Evolutionary conservation across 2,888 invertebrate genomes (phyloP), one percentile per base, ranked within the genome.

Genomic region (Dyspetes luteomarginatus): DNA sequence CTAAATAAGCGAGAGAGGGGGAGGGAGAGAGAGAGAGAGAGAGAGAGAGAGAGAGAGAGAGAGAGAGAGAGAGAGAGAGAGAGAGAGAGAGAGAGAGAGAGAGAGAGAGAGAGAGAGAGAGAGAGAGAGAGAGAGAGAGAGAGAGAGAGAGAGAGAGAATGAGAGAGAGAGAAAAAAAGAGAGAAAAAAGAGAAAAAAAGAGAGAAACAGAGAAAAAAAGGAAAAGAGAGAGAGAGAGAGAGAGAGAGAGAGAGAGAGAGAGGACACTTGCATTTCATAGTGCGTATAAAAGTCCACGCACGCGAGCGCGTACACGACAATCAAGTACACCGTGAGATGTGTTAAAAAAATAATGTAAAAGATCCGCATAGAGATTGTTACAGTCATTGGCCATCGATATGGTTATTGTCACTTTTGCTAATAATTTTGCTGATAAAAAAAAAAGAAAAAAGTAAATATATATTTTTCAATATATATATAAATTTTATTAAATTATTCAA

Each of bases 181-280:
- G n/a, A n/a, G n/a, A n/a, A n/a, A n/a, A n/a, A n/a, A n/a, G n/a
- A n/a, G n/a, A n/a, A n/a, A n/a, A n/a, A n/a, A n/a, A n/a, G 12
- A 48, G 12, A 71, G 48, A 48, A 26, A 43, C 52, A 15, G 36
- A 50, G 24, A 52, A 12, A n/a, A n/a, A n/a, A n/a, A n/a, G n/a
- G n/a, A n/a, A n/a, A n/a, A n/a, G n/a, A n/a, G n/a, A n/a, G n/a
- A n/a, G n/a, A 48, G 19, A 71, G 48, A 30, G 17, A 43, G 43
- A 69, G 26, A 45, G 30, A 7, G 26, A 48, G 19, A 30, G 30
- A 19, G 65, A 55, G 67, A 62, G 62, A 26, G 19, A 41, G 36
- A 73, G 76, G 77, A 80, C 86, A 84, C 84, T 89, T 88, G 85
- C 86, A 82, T 86, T 86, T 87, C 88, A 86, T 85, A 84, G 87